Evolutionary conservation across 1,140 invertebrate genomes (phyloP), one percentile per base, ranked within the genome.

Genomic region (Plectus sambesii): DNA sequence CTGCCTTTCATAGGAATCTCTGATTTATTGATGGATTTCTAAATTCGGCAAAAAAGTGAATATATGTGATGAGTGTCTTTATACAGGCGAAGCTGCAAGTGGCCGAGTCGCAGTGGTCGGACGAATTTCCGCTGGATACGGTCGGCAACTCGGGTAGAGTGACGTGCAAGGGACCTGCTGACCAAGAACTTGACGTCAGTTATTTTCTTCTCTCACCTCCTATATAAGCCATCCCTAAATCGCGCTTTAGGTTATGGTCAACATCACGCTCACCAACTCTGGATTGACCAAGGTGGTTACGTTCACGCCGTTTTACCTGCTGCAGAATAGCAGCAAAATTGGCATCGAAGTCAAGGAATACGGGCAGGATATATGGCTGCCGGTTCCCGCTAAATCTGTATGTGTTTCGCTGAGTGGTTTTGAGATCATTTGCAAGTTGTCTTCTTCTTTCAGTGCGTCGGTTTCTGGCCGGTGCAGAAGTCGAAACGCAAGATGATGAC

Each of bases 101-200:
- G 0, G 82, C 82, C 52, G 81, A 85, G 56, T 84, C 85, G 4
- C 82, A 87, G 47, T 97, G 87, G 87, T 94, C 88, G 2, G 86
- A 94, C 47, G 90, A 89, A 68, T 97, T 98, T 69, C 86, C 92
- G 0, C 73, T 98, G 39, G 92, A 98, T 69, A 87, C 88, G 19
- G 89, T 89, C 15, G 92, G 92, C 2, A 93, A 85, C 49, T 82
- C 84, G 42, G 92, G 90, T 37, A 80, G 82, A 8, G 80, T 98
- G 0, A 75, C 75, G 9, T 96, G 90, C 63, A 82, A 82, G 65
- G 75, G 76, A 25, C 81, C 83, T 6, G 75, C 81, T 60, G 72
- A 77, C 51, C 74, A 77, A 36, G 59, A 55, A 15, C 73, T 63
- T 55, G 68, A 71, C 45, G 69, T 74, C 49, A 59, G 57, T 47